Evolutionary conservation across 2,888 invertebrate species (phyloP), one percentile per base, ranked within the genome.

Genomic region (Polymixis lichenea): DNA sequence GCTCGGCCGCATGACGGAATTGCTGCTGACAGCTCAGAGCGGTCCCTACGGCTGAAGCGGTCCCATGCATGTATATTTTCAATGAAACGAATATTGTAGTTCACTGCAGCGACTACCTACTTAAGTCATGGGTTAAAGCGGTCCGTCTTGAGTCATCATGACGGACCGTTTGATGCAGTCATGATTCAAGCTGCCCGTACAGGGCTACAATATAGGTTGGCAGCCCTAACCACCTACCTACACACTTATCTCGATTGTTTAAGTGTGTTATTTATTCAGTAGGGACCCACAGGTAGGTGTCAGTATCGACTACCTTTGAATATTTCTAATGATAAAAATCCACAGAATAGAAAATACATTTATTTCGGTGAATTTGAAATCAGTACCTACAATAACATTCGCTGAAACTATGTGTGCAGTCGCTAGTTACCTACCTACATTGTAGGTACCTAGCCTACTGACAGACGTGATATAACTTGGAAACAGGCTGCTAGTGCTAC

Each of bases 301-400:
- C 19, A 19, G 56, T 28, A 49, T 72, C 4, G 3, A 53, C 13
- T 72, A 58, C 65, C 15, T 65, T 77, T 32, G 22, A 60, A 53
- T 46, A 46, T 38, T 8, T 61, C 13, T 22, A 43, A 72, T 64
- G 46, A 80, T 22, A 65, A 78, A 73, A 82, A 75, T 51, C 61
- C 55, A 66, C 28, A 66, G 25, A 75, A 62, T 75, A 78, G 55
- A 78, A 75, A 78, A 82, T 60, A 46, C 51, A 55, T 77, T 80
- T 80, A 77, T 77, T 80, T 80, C n/a, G 49, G 49, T 82, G 66
- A 78, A 62, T 56, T 66, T 65, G 13, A 65, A 61, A 75, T 74
- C 53, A 64, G 81, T 81, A 82, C 32, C 32, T 53, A 53, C 49
- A 66, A 51, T 81, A 81, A 67, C 66, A 62, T 75, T 82, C 3